Base-by-base conservation (phyloP, 2,113 vertebrate genomes). In the Plectropomus leopardus region DNA sequence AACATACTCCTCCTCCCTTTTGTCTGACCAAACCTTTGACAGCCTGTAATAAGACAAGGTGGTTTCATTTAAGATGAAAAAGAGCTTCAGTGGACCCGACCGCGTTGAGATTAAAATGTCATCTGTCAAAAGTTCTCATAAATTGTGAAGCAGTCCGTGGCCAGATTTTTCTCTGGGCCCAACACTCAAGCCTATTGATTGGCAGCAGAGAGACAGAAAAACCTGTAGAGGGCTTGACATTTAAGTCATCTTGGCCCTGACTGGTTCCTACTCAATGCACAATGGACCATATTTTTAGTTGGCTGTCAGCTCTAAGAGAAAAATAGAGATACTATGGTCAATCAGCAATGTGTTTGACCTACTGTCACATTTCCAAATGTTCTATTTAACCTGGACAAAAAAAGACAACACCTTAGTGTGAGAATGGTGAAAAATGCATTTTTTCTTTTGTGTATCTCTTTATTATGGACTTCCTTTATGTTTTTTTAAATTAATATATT, bases 61-160 rank as follows among this genome's bases (percentile, higher is more conserved):
- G 28, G 23, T 71, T 59, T 72, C 23, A 65, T 65, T 44, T 15
- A 68, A 26, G 66, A 81, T 55, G 66, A 57, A 30, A 54, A 69
- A 53, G 55, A 78, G 57, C 48, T 26, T 77, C 44, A 64, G 60
- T 17, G 7, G 17, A 70, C 3, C 11, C 21, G 45, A 65, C 40
- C 1, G 11, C 15, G 54, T 30, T 21, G 10, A 34, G 36, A 80
- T 67, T 68, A 66, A 80, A 76, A 77, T 47, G 45, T 69, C 71
- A 15, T 47, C 57, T 65, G 64, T 59, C 79, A 66, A 8, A 78
- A 58, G 14, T 11, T 55, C 24, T 79, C 36, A 45, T 79, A 54
- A 79, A 65, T 53, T 66, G 44, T 66, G 13, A 61, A 47, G 23
- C 19, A 23, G 42, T 23, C 45, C 10, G 11, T 4, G 5, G 57